Conservation (phyloP, 2,888 invertebrate species). For the Eupsilia transversa region DNA sequence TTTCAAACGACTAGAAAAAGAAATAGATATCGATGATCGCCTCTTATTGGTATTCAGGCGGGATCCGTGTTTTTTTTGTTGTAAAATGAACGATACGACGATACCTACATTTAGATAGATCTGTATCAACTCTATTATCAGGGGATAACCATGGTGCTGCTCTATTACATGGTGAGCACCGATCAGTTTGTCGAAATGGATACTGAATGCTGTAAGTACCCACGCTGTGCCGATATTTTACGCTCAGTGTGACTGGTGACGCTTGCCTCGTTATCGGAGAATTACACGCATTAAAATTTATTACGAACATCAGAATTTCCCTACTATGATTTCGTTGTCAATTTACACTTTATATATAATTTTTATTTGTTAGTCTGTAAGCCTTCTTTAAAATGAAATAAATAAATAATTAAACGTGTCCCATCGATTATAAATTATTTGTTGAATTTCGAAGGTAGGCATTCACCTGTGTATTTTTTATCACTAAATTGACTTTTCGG, state of each 20-base stretch:
- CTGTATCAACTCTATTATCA: conserved; percentile 31
- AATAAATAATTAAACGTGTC: no score
- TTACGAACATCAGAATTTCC: conserved; percentile 31
- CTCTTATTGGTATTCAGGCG: conserved; percentile 48
- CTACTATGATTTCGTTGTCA: conserved; percentile 13
- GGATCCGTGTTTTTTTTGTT: conserved; percentile 21
- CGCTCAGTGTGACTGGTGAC: conserved; percentile 41
- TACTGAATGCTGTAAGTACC: conserved; percentile 24
- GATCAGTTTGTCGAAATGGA: conserved; percentile 27
- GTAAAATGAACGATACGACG: conserved; percentile 24
- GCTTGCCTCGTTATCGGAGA: conserved; percentile 43
- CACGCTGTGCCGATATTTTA: conserved; percentile 51
- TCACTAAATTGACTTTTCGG: conserved; percentile 36
- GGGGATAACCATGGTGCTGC: conserved; percentile 27
- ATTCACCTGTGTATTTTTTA: conserved; percentile 27
- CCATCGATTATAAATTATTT: conserved; percentile 39
- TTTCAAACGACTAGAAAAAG: conserved; percentile 35
- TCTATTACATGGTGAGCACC: neutral
- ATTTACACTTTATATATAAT: no score
- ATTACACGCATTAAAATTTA: conserved; percentile 54
- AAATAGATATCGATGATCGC: conserved; percentile 38
- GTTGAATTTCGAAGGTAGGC: conserved; percentile 29
- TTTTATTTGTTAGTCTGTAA: no score
- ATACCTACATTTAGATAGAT: conserved; percentile 34
- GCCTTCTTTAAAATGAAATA: no score